Percentiles rank a stretch among this genome's conserved stretches.
Evolutionary conservation across 2,888 invertebrate species (phyloP).

Genomic region (Eubasilissa splendida): DNA sequence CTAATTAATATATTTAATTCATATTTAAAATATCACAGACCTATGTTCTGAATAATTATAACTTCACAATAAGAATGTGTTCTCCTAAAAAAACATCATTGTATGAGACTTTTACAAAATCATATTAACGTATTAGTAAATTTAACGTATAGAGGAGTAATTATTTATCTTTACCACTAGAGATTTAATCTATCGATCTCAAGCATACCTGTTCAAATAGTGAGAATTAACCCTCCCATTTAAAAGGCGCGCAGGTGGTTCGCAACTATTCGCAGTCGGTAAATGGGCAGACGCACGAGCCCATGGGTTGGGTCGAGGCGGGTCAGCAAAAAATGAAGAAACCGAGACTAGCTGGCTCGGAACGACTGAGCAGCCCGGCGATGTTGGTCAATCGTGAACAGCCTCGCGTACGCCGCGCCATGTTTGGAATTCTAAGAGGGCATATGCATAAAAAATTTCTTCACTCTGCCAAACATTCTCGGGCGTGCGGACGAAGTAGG

Average conservation of each 20-base stretch:
- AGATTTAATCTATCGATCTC: too few relatives aligned
- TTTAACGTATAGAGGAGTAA: too few relatives aligned
- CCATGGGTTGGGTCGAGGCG: constrained; percentile 10
- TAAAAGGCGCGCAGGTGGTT: background rate
- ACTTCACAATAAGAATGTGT: too few relatives aligned
- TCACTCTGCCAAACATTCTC: constrained; percentile 26
- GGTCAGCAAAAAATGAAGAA: constrained; percentile 7
- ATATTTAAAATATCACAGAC: too few relatives aligned
- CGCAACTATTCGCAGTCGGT: background rate
- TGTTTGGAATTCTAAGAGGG: constrained; percentile 4
- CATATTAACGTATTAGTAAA: too few relatives aligned
- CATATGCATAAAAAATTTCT: constrained; percentile 18
- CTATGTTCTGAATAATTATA: too few relatives aligned
- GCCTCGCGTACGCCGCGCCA: background rate
- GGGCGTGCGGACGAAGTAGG: constrained; percentile 25
- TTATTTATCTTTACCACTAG: too few relatives aligned
- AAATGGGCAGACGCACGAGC: background rate
- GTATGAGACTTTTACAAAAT: too few relatives aligned
- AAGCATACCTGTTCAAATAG: background rate
- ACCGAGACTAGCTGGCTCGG: background rate
- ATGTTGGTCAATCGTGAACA: constrained; percentile 32
- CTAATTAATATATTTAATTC: too few relatives aligned
- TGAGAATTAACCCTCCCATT: background rate
- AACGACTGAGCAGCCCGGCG: background rate
- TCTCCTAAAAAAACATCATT: too few relatives aligned